Conservation (phyloP, 2,797 vertebrate genomes). For the Coregonus ussuriensis region DNA sequence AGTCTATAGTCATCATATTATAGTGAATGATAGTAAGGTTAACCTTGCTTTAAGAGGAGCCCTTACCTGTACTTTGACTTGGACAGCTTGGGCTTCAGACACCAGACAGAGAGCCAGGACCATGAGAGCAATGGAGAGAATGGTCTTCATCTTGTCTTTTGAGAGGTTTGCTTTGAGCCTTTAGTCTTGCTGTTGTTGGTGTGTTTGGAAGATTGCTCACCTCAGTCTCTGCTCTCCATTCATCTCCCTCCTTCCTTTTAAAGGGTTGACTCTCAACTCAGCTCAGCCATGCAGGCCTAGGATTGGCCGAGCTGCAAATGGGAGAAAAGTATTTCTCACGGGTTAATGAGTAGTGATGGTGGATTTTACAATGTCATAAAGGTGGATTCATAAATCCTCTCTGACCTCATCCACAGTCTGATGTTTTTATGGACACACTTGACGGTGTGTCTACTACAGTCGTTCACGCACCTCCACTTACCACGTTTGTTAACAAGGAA, state of each 20-base stretch:
- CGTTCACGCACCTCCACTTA: no score
- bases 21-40: not conserved
- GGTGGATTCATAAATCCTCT: conserved; percentile 67
- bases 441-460: not conserved
- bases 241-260: conserved; percentile 61
- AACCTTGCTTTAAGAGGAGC: conserved; percentile 9
- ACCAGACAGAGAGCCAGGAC: conserved; percentile 60
- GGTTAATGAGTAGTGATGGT: conserved; percentile 73
- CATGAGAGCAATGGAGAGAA: conserved; percentile 54
- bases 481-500: no score
- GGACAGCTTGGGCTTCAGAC: conserved; percentile 71
- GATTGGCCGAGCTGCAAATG: conserved; percentile 42
- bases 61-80: conserved; percentile 68
- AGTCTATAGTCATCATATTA: not conserved
- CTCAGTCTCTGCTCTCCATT: conserved; percentile 47
- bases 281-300: conserved; percentile 19
- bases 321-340: conserved; percentile 60
- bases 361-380: conserved; percentile 65
- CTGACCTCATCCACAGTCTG: conserved; percentile 54
- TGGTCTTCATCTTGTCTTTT: conserved; percentile 68
- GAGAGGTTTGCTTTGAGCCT: conserved; percentile 20
- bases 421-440: conserved; percentile 45
- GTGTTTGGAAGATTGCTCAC: conserved; percentile 40
- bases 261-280: conserved; percentile 28
- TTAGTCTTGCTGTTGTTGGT: conserved; percentile 26